phyloP scores from a whole-genome alignment of 2,113 vertebrate genomes.

The Scortum barcoo region DNA sequence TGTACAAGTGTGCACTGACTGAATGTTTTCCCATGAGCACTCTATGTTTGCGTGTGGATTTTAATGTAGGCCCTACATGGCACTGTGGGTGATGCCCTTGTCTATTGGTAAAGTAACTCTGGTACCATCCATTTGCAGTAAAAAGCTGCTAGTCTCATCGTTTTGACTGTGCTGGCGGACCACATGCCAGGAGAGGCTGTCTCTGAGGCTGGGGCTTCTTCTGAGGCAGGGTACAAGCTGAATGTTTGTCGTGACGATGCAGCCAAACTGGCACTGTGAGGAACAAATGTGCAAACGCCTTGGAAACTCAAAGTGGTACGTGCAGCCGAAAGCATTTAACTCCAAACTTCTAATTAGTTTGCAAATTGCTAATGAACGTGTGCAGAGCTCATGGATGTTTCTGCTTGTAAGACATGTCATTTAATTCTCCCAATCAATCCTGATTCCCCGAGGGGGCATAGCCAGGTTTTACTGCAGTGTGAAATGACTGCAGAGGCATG shows the following conservation, averaged over 20 bases:
- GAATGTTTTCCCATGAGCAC: constrained; percentile 45
- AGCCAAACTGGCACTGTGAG: constrained; percentile 10
- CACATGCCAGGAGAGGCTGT: constrained; percentile 19
- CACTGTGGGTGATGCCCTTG: constrained; percentile 5
- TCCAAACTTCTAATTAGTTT: constrained; percentile 55
- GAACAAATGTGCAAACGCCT: not conserved
- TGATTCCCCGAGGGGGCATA: constrained; percentile 29
- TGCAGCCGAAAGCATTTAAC: constrained; percentile 21
- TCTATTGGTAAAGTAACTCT: constrained; percentile 21
- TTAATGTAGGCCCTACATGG: constrained; percentile 13
- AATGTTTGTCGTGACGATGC: constrained; percentile 13
- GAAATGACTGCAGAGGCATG: constrained; percentile 1
- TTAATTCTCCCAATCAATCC: constrained; percentile 29
- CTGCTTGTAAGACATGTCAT: constrained; percentile 27
- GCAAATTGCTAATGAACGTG: constrained; percentile 37
- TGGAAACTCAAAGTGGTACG: not conserved
- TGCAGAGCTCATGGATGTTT: constrained; percentile 33
- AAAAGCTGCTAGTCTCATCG: constrained; percentile 30
- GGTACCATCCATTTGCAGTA: constrained; percentile 13
- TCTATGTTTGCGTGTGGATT: constrained; percentile 45
- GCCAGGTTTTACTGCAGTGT: constrained; percentile 36
- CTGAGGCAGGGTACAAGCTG: not conserved
- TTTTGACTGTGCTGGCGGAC: constrained; percentile 26
- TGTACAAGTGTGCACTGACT: constrained; percentile 59
- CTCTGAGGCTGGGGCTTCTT: not conserved